Conservation (phyloP, 2,797 vertebrate genomes). For the Chelmon rostratus region DNA sequence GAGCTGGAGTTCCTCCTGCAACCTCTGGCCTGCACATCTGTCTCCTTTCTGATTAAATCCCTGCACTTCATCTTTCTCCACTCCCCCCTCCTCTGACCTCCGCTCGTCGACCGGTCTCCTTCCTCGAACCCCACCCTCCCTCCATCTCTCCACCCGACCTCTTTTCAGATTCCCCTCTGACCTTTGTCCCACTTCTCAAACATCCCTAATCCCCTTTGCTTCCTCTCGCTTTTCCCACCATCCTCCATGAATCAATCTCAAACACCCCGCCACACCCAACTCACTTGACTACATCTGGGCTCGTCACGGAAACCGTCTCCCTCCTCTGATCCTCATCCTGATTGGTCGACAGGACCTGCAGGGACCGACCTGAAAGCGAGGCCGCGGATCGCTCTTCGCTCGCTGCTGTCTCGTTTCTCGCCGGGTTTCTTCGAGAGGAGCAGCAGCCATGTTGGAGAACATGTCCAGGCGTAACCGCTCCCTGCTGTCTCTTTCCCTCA, state of each 20-base stretch:
- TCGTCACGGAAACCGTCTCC: neutral
- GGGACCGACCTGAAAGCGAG: neutral
- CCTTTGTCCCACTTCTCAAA: constrained; percentile 54
- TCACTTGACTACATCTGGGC: neutral
- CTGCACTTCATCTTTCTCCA: constrained; percentile 54
- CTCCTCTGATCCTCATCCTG: constrained; percentile 18
- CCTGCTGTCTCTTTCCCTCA: constrained; percentile 83
- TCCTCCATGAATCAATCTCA: constrained; percentile 30
- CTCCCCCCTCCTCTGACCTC: constrained; percentile 56
- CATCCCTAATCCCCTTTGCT: constrained; percentile 52
- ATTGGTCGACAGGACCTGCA: constrained; percentile 1
- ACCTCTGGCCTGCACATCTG: constrained; percentile 68
- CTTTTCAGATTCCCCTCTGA: constrained; percentile 34
- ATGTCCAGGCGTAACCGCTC: constrained; percentile 83
- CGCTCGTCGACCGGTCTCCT: constrained; percentile 19
- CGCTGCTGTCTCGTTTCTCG: neutral
- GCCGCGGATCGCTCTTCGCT: neutral
- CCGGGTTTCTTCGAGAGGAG: neutral
- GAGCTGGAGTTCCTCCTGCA: constrained; percentile 38
- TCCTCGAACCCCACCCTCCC: constrained; percentile 12
- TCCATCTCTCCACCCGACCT: constrained; percentile 17
- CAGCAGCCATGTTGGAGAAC: constrained; percentile 76
- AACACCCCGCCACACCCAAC: neutral
- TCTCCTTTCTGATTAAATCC: constrained; percentile 69
- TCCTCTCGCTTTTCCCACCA: constrained; percentile 6